Evolutionary conservation across 2,797 vertebrate genomes (phyloP), one percentile per base, ranked within the genome.

Genomic region (Tapirus indicus): DNA sequence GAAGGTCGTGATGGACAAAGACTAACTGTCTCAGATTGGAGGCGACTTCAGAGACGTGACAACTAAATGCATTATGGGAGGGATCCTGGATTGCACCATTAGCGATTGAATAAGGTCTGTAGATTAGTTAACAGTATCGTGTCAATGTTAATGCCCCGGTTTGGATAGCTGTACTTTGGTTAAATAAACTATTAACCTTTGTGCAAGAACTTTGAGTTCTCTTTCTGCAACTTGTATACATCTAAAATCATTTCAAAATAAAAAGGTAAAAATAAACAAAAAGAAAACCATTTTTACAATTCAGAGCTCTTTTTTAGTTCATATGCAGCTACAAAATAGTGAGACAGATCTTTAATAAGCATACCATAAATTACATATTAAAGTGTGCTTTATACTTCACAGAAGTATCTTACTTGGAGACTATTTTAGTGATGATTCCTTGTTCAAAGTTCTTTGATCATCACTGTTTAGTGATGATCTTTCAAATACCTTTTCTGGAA

Each of bases 111-210:
- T 79, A 90, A 21, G 1, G 23, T 74, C 32, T 89, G 21, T 80
- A 71, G 6, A 58, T 72, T 56, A 72, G 23, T 72, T 72, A 79
- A 71, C 11, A 83, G 20, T 93, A 64, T 32, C 56, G 2, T 17
- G 49, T 79, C 11, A 86, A 25, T 41, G 23, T 77, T 90, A 66
- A 49, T 72, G 72, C 86, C n/a, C 41, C 86, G 6, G 11, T 94
- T 56, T 93, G 49, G 44, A 49, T 68, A 38, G 2, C 32, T 90
- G 32, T 35, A 71, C 47, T 54, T 89, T 52, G 21, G 20, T 41
- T 84, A 85, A 84, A 87, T 41, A 82, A 83, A 77, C 69, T 71
- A 71, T 88, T 92, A 75, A 69, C 23, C 27, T 88, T 77, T 93
- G 56, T 62, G 41, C 21, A 77, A 89, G 41, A 82, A 80, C 16